phyloP scores from a whole-genome alignment of 2,888 invertebrate genomes.

The Ecdyonurus torrentis region DNA sequence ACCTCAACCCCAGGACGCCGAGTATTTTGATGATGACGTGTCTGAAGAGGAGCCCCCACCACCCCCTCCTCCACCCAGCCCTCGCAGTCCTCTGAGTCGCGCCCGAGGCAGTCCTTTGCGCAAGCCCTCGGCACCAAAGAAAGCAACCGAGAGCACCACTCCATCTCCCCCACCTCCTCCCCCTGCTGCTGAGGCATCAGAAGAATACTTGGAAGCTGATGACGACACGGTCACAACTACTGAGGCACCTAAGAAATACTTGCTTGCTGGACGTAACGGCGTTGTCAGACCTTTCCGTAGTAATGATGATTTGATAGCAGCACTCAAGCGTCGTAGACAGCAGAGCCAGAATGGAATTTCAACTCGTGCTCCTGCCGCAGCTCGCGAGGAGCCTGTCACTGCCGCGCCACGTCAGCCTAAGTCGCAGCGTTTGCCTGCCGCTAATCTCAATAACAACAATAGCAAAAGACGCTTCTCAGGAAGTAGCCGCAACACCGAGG shows the following conservation, averaged over 20 bases:
- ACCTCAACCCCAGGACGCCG: background rate
- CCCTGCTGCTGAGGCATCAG: background rate
- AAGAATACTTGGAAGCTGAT: background rate
- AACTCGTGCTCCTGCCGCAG: background rate
- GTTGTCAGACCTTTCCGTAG: constrained; percentile 1
- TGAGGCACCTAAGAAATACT: background rate
- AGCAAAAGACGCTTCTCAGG: background rate
- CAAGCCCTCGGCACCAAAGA: background rate
- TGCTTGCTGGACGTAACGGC: background rate
- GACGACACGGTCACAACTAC: background rate
- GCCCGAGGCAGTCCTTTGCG: background rate
- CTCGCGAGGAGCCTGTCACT: background rate
- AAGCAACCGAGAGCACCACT: background rate
- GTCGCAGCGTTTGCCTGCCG: background rate
- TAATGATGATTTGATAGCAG: background rate
- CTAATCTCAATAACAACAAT: background rate
- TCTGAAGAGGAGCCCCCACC: background rate
- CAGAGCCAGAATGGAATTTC: background rate
- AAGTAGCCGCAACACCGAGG: background rate
- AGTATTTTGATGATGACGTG: background rate
- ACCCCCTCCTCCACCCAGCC: background rate
- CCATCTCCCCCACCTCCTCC: background rate
- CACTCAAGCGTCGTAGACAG: background rate
- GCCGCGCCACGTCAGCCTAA: background rate
- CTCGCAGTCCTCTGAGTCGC: background rate